Percentiles rank a stretch among this genome's conserved stretches.
Conservation (phyloP, 2,888 invertebrate genomes). For the Timandra comae region DNA sequence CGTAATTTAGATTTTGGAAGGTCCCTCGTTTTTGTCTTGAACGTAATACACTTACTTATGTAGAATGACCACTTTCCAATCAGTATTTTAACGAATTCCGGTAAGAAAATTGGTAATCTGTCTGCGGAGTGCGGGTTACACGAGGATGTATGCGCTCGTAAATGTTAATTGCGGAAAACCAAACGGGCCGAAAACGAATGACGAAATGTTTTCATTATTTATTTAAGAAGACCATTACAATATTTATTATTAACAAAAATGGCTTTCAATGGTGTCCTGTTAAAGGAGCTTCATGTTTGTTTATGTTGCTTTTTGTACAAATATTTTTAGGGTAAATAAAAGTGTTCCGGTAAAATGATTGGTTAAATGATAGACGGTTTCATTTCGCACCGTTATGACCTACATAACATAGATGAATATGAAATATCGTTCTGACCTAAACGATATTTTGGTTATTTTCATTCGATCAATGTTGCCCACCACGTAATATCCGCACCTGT, state of each 20-base stretch:
- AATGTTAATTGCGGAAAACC: conserved; percentile 4
- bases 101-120: conserved; percentile 9
- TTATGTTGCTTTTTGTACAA: no score
- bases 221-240: no score
- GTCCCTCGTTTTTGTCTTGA: conserved; percentile 24
- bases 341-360: conserved; percentile 5
- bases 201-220: conserved; percentile 1
- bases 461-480: conserved; percentile 10
- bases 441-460: conserved; percentile 5
- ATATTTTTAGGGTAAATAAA: no score
- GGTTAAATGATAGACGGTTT: conserved; percentile 10
- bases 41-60: conserved; percentile 1
- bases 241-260: no score
- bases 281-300: no score
- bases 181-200: conserved; percentile 2
- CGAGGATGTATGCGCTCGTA: no score
- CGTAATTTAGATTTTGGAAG: conserved; percentile 35
- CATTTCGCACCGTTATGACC: conserved; percentile 9
- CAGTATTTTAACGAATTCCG: conserved; percentile 11
- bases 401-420: conserved; percentile 5
- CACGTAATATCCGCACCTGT: conserved; percentile 5
- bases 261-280: no score
- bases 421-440: conserved; percentile 7
- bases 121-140: conserved; percentile 6
- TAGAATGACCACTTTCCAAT: conserved; percentile 8